Percentiles rank a stretch among this genome's conserved stretches.
Evolutionary conservation across 2,113 vertebrate genomes (phyloP).

Genomic region (Lophura nycthemera): DNA sequence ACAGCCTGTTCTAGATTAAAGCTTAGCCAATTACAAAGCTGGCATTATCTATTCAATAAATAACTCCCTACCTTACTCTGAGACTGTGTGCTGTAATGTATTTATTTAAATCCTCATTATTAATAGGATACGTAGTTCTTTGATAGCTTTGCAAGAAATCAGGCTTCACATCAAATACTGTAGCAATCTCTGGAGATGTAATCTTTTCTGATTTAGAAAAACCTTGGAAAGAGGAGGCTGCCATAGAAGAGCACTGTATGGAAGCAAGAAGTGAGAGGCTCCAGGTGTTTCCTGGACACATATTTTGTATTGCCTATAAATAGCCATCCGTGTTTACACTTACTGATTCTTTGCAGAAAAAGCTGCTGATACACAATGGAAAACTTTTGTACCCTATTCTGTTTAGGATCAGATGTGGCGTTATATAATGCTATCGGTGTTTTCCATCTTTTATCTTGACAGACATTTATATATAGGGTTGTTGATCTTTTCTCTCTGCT

Average conservation of each 20-base stretch:
- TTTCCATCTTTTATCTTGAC: background rate
- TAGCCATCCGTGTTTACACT: conserved; percentile 13
- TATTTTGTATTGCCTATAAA: background rate
- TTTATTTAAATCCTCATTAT: background rate
- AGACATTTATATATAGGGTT: background rate
- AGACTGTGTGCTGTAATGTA: background rate
- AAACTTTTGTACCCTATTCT: background rate
- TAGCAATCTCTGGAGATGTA: background rate
- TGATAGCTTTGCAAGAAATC: background rate
- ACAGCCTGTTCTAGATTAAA: background rate
- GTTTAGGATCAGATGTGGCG: background rate
- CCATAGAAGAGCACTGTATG: background rate
- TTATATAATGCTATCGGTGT: background rate
- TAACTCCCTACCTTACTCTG: background rate
- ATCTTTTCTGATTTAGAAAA: background rate
- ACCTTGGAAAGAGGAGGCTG: background rate
- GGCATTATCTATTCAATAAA: background rate
- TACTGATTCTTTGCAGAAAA: conserved; percentile 20
- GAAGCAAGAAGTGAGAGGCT: background rate
- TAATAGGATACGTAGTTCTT: background rate
- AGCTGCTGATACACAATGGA: conserved; percentile 20
- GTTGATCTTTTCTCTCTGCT: conserved; percentile 7
- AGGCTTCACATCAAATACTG: background rate
- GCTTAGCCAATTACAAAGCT: background rate
- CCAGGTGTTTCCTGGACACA: conserved; percentile 27